Evolutionary conservation across 2,888 invertebrate genomes (phyloP).

Genomic region (Caradrina kadenii): DNA sequence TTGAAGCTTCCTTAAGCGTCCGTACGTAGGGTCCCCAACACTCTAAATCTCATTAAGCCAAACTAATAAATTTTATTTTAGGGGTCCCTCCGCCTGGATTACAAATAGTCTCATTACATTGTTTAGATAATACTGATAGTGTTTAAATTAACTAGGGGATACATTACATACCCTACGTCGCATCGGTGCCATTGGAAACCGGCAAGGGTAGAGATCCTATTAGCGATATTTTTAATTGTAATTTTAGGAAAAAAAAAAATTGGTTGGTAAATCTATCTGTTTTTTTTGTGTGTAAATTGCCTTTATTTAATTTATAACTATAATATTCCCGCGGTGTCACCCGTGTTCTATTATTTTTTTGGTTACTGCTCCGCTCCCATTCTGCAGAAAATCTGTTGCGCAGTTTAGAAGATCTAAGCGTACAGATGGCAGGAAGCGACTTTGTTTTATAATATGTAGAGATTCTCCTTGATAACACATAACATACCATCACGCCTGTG

Average conservation of each 20-base stretch:
- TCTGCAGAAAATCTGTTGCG: too few relatives aligned
- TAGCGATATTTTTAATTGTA: conserved; percentile 61
- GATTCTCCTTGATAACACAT: too few relatives aligned
- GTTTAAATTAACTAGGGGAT: conserved; percentile 62
- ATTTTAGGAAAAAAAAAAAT: conserved; percentile 40
- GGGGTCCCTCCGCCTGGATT: conserved; percentile 69
- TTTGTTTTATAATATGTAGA: too few relatives aligned
- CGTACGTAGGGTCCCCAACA: conserved; percentile 45
- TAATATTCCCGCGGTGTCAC: too few relatives aligned
- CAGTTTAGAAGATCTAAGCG: too few relatives aligned
- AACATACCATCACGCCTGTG: too few relatives aligned
- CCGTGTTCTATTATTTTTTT: too few relatives aligned
- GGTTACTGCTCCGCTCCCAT: too few relatives aligned
- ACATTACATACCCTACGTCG: conserved; percentile 45
- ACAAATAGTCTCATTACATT: conserved; percentile 76
- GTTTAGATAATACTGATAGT: conserved; percentile 74
- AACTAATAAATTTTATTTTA: conserved; percentile 76
- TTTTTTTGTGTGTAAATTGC: background rate
- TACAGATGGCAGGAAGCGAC: too few relatives aligned
- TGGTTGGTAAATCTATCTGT: background rate
- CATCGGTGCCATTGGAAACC: conserved; percentile 35
- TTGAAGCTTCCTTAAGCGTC: conserved; percentile 43
- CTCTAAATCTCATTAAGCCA: conserved; percentile 69
- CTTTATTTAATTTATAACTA: background rate
- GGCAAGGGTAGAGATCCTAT: conserved; percentile 58